A percentile compares a stretch with the other conserved stretches of the same genome.
Conservation (phyloP, 2,888 invertebrate species). For the Morpho deidamia region DNA sequence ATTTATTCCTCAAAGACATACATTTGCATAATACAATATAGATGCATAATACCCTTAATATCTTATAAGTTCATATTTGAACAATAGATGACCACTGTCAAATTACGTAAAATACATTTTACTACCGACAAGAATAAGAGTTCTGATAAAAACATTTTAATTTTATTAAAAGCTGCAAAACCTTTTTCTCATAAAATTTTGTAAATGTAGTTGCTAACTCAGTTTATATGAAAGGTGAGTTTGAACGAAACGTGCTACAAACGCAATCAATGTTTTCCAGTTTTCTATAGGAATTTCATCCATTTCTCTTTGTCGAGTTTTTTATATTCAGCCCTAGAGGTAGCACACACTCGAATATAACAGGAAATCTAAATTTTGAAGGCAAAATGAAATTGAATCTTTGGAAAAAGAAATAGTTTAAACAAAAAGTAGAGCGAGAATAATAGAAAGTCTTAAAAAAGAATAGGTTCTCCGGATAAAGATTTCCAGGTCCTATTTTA, state of each 20-base stretch:
- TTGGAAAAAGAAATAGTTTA: neutral
- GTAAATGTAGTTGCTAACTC: conserved; percentile 18
- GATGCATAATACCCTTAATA: neutral
- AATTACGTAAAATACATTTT: no score
- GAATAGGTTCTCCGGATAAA: no score
- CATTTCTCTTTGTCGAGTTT: conserved; percentile 17
- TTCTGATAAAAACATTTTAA: conserved; percentile 2
- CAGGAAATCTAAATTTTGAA: conserved; percentile 7
- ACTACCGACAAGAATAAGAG: neutral
- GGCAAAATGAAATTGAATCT: conserved; percentile 7
- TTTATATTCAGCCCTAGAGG: conserved; percentile 18
- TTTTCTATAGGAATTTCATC: conserved; percentile 20
- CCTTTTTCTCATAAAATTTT: conserved; percentile 9
- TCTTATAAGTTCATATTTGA: no score
- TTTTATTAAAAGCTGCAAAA: conserved; percentile 7
- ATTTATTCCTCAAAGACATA: no score
- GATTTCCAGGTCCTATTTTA: no score
- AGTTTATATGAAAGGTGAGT: conserved; percentile 18
- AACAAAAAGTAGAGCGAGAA: no score
- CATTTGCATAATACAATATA: neutral
- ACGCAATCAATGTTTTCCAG: conserved; percentile 23
- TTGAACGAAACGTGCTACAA: conserved; percentile 23
- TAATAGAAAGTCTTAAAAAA: no score
- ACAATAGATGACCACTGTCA: neutral
- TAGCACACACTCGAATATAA: conserved; percentile 6